Evolutionary conservation across 2,113 vertebrate species (phyloP), one percentile per base, ranked within the genome.

Genomic region (Pipa parva): DNA sequence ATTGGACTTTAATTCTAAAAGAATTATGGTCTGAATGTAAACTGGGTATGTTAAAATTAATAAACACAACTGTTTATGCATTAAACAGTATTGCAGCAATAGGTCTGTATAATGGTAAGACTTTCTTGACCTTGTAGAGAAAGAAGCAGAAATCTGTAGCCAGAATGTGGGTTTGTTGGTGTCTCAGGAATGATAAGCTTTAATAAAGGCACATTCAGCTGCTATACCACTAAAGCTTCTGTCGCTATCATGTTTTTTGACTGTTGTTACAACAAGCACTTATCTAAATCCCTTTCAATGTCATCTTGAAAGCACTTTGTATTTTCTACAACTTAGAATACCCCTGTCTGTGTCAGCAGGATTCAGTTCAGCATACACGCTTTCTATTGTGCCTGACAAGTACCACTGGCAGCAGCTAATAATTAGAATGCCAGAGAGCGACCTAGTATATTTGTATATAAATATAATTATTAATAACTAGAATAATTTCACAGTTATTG

Each of bases 231-330:
- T 85, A 76, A 79, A 83, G 81, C 80, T 76, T 83, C 78, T 77
- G 78, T 77, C 77, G 76, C 82, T 85, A 80, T 82, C 82, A 80
- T 81, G 73, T 78, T 77, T 80, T 81, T 83, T 83, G 69, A 87
- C 83, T 88, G 86, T 84, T 88, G 81, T 89, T 87, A 87, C 84
- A 81, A 85, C 69, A 39, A 83, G 78, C 83, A 82, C 84, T 90
- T 87, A 85, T 88, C 84, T 88, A 89, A 91, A 90, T 88, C 84
- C 81, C 60, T 86, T 84, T 87, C 84, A 83, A 55, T 88, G 82
- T 77, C 80, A 87, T 83, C 80, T 80, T 83, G 79, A 85, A 86
- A 81, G 74, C 76, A 84, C 81, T 82, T 80, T 81, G 81, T 84
- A 81, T 85, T 83, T 81, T 74, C 76, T 76, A 80, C 78, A 76